Evolutionary conservation across 53 echinoderm and acorn worm genomes (phyloP).

Genomic region (Apostichopus leukothele): DNA sequence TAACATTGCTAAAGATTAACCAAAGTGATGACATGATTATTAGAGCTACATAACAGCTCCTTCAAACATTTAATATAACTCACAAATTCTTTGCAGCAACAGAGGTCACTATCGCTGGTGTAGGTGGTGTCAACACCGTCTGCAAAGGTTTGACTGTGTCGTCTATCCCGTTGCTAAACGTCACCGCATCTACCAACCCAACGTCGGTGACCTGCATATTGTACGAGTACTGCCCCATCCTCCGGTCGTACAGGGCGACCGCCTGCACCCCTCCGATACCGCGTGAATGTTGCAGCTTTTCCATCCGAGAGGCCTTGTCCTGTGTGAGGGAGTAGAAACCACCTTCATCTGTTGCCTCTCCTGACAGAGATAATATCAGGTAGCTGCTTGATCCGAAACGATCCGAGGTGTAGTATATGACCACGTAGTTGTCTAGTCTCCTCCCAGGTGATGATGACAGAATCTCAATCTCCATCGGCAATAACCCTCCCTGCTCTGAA

Average conservation of each 20-base stretch:
- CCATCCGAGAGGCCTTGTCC: conserved; percentile 8
- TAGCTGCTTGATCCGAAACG: conserved; percentile 35
- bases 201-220: conserved; percentile 49
- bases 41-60: too few relatives aligned
- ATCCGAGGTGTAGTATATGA: conserved; percentile 50
- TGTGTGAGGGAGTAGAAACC: conserved; percentile 38
- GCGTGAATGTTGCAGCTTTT: not conserved
- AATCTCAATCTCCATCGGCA: conserved; percentile 63
- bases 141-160: conserved; percentile 22
- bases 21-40: too few relatives aligned
- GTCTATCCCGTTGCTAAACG: conserved; percentile 54
- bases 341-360: conserved; percentile 13
- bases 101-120: not conserved
- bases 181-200: conserved; percentile 73
- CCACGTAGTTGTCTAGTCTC: conserved; percentile 50
- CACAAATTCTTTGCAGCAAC: not conserved
- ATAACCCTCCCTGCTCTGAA: not conserved
- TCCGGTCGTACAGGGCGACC: conserved; percentile 64
- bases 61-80: not conserved
- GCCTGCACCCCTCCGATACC: conserved; percentile 45
- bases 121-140: conserved; percentile 42
- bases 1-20: too few relatives aligned
- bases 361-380: conserved; percentile 33
- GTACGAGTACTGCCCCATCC: conserved; percentile 41
- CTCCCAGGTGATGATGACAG: conserved; percentile 63